These are phyloP conservation scores for Poecilia latipinna DNA, from an alignment of 2,113 vertebrate species.

Conservation along the genomic window DNA sequence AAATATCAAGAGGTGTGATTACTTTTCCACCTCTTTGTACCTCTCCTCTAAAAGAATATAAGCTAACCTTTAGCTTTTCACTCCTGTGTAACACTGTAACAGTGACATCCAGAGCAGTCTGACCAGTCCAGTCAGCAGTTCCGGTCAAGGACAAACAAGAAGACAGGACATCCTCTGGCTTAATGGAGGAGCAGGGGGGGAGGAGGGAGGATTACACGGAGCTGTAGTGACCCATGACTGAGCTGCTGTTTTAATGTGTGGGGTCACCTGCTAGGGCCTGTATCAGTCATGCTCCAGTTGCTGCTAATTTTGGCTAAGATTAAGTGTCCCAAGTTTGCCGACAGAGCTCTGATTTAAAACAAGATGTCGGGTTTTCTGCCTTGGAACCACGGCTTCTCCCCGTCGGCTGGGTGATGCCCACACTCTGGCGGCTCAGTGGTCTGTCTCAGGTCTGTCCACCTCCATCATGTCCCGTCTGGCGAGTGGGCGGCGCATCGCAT, in stretches of 20 bases:
- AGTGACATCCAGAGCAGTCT: neutral
- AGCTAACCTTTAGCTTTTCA: neutral
- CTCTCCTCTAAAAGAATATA: too few species aligned
- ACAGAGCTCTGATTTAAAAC: conserved; percentile 13
- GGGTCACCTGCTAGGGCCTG: conserved; percentile 1
- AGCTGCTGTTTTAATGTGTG: neutral
- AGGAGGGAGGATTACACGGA: neutral
- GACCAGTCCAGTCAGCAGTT: conserved; percentile 17
- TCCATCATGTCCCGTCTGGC: conserved; percentile 17
- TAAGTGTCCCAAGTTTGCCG: neutral
- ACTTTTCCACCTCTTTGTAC: too few species aligned
- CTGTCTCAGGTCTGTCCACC: conserved; percentile 32
- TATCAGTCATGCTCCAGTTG: neutral
- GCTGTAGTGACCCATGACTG: neutral
- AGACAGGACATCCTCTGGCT: conserved; percentile 8
- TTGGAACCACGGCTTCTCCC: neutral
- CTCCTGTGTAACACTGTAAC: neutral
- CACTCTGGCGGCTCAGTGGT: conserved; percentile 42
- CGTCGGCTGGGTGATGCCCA: conserved; percentile 1
- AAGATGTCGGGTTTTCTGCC: neutral
- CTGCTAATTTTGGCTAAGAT: neutral
- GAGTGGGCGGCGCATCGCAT: neutral
- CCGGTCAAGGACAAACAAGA: conserved; percentile 16
- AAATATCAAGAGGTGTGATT: too few species aligned
- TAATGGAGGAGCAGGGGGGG: neutral